Base-by-base conservation (phyloP, 2,113 vertebrate species). In the Pomatorhinus ruficollis region DNA sequence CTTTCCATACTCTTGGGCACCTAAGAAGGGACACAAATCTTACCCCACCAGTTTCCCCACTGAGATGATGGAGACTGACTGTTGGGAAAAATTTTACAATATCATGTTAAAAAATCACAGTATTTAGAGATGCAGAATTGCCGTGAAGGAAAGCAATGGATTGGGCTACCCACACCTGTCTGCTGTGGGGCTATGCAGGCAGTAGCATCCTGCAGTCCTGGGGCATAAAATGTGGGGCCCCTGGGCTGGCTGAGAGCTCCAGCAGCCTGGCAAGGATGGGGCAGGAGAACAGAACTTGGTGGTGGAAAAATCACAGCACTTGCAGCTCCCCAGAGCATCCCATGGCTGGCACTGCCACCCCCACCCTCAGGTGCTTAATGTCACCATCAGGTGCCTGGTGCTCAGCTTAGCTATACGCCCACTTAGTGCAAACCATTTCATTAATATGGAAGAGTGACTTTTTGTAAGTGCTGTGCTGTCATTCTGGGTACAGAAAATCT, bases 131-230 rank as follows among this genome's bases (percentile, higher is more conserved):
- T 0, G 2, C 13, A 70, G 65, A 90, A 47, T 22, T 56, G 28
- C 39, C 1, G 0, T 15, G 42, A 82, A 75, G 47, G n/a, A 66
- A 75, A 83, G 35, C 11, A 39, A 24, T 0, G 3, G 17, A 19
- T 33, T n/a, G 12, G 56, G 20, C 7, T 49, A 40, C 47, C 9
- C 12, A n/a, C 8, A 18, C 11, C 11, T 75, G 30, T 6, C 28
- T 4, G 6, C 18, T 4, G 11, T 3, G 19, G 49, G 20, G 6
- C 37, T 11, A 0, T 5, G 22, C 15, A 60, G 31, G 50, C 1
- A 7, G 50, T 2, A 30, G 16, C 15, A 65, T 11, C 60, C 70
- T 28, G 28, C 12, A n/a, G 25, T 47, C 66, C 77, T 31, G 44
- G 54, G 44, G 18, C 4, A 1, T 40, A 78, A 90, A 88, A 44